Percentiles rank a stretch among this genome's conserved stretches.
These are phyloP conservation scores for Bufotes viridis DNA, from an alignment of 2,797 vertebrate genomes.

Conservation along the genomic window DNA sequence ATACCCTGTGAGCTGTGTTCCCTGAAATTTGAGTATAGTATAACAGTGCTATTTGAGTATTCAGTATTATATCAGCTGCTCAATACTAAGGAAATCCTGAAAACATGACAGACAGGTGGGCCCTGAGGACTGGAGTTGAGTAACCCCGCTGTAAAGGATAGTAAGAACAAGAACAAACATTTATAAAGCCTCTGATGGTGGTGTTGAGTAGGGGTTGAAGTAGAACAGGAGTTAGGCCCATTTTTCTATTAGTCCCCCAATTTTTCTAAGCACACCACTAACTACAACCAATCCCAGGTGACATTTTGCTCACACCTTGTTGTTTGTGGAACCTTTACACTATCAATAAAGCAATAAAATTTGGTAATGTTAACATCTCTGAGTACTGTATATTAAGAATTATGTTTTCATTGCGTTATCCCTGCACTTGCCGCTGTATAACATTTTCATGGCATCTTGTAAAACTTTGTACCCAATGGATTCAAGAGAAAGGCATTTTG, in stretches of 20 bases:
- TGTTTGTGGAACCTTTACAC: neutral
- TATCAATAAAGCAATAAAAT: conserved; percentile 27
- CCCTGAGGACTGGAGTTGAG: too few species aligned
- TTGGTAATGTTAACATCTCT: neutral
- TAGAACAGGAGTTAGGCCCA: neutral
- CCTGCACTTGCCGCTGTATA: neutral
- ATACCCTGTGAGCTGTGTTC: too few species aligned
- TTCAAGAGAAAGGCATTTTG: neutral
- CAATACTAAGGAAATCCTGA: too few species aligned
- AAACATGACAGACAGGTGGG: too few species aligned
- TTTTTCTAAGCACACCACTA: neutral
- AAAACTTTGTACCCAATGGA: neutral
- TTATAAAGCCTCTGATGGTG: neutral
- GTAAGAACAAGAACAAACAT: neutral
- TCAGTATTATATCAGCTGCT: neutral
- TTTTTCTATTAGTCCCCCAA: neutral
- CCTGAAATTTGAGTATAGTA: neutral
- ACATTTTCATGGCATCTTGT: neutral
- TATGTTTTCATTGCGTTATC: neutral
- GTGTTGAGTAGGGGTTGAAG: too few species aligned
- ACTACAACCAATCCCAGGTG: neutral
- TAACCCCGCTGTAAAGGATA: neutral
- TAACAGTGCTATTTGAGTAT: neutral
- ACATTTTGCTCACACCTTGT: neutral
- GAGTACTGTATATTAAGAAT: neutral